A percentile compares a stretch with the other conserved stretches of the same genome.
These are phyloP conservation scores for Philonicus albiceps DNA, from an alignment of 2,888 invertebrate genomes.

Conservation along the genomic window DNA sequence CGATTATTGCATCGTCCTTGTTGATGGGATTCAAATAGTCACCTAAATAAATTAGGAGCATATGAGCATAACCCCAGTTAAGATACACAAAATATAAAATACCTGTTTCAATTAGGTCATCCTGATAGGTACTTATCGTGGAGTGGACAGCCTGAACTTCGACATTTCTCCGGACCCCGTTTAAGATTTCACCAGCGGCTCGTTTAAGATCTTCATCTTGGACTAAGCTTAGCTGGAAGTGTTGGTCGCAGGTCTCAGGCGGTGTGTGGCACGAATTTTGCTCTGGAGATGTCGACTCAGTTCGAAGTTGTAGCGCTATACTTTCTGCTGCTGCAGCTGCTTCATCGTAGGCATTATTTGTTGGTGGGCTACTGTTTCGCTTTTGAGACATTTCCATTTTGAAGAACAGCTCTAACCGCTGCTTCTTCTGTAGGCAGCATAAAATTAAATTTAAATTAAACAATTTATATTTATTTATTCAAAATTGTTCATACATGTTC, in stretches of 20 bases:
- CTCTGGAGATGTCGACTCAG: conserved; percentile 44
- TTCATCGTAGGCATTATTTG: conserved; percentile 58
- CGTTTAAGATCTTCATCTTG: conserved; percentile 65
- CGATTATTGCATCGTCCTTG: conserved; percentile 79
- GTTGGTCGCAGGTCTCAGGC: conserved; percentile 40
- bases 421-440: conserved; percentile 63
- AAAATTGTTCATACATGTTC: conserved; percentile 64
- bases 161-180: conserved; percentile 68
- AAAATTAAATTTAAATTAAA: not conserved
- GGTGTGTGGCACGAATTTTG: conserved; percentile 31
- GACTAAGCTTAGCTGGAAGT: conserved; percentile 56
- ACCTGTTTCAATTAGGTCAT: conserved; percentile 61
- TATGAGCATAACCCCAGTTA: not conserved
- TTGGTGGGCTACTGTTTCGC: conserved; percentile 47
- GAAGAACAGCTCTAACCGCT: conserved; percentile 67
- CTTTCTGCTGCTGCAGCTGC: conserved; percentile 60
- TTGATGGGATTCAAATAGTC: conserved; percentile 76
- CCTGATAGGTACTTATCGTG: conserved; percentile 61
- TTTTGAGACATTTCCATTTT: conserved; percentile 63
- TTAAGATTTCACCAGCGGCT: conserved; percentile 69
- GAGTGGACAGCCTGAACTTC: conserved; percentile 68
- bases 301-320: conserved; percentile 58
- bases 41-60: conserved; percentile 57
- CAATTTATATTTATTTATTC: not conserved
- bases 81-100: not conserved